Evolutionary conservation across 2,888 invertebrate species (phyloP).

Genomic region (Tigriopus californicus): DNA sequence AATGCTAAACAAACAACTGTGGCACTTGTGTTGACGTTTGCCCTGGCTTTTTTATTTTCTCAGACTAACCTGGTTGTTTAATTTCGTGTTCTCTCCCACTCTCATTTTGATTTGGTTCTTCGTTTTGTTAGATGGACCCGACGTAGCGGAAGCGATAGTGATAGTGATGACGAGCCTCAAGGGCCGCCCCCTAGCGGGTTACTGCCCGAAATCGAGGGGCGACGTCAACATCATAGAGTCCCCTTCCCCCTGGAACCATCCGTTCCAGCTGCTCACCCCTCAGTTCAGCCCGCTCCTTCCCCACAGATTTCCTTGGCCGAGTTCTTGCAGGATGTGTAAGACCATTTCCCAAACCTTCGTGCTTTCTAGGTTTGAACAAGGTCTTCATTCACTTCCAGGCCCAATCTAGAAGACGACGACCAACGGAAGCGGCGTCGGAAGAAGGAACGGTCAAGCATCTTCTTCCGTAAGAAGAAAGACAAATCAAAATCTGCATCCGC

Average conservation of each 20-base stretch:
- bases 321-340: conserved; percentile 12
- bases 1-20: no score
- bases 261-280: not conserved
- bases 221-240: not conserved
- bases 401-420: conserved; percentile 13
- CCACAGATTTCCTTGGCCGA: conserved; percentile 15
- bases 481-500: conserved; percentile 22
- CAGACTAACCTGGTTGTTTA: no score
- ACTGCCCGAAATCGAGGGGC: not conserved
- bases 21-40: no score
- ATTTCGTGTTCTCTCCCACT: no score
- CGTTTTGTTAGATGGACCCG: no score
- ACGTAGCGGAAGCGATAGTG: no score
- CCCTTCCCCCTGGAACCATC: not conserved
- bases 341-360: not conserved
- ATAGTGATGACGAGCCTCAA: no score
- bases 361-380: not conserved
- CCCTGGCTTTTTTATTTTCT: no score
- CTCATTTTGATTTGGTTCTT: no score
- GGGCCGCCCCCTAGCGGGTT: no score
- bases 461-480: conserved; percentile 75
- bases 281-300: not conserved
- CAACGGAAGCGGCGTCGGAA: conserved; percentile 43
- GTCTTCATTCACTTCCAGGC: not conserved
- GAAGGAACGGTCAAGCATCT: conserved; percentile 50